Conservation (phyloP, 2,113 vertebrate species). For the Zosterops japonicus region DNA sequence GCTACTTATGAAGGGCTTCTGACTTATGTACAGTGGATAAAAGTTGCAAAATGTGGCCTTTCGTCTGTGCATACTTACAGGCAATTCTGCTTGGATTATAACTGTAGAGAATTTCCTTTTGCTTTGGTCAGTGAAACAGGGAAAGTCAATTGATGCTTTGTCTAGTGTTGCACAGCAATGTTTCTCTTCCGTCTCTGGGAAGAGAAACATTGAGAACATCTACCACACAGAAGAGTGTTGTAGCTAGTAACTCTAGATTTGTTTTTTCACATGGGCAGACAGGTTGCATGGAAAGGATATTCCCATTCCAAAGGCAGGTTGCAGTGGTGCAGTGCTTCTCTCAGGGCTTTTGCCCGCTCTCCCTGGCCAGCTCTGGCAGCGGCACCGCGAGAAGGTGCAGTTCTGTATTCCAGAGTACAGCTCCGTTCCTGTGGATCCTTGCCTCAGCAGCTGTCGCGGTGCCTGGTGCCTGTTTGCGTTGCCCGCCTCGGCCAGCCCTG, state of each 20-base stretch:
- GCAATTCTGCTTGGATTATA: neutral
- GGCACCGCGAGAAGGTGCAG: too few relatives aligned
- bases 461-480: too few relatives aligned
- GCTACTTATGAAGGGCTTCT: neutral
- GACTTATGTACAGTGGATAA: neutral
- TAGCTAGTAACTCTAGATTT: fast-evolving
- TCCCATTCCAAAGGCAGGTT: neutral
- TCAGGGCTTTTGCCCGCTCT: too few relatives aligned
- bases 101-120: neutral
- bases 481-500: too few relatives aligned
- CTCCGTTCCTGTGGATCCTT: too few relatives aligned
- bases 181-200: neutral
- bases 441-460: too few relatives aligned
- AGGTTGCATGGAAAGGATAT: neutral
- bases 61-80: neutral
- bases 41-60: neutral
- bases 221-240: neutral
- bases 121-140: neutral
- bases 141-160: neutral
- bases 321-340: too few relatives aligned
- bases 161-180: neutral
- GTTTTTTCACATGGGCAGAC: neutral
- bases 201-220: too few relatives aligned
- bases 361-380: too few relatives aligned
- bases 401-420: too few relatives aligned